These are phyloP conservation scores for Philaenus spumarius DNA, from an alignment of 1,140 invertebrate genomes.

Conservation along the genomic window DNA sequence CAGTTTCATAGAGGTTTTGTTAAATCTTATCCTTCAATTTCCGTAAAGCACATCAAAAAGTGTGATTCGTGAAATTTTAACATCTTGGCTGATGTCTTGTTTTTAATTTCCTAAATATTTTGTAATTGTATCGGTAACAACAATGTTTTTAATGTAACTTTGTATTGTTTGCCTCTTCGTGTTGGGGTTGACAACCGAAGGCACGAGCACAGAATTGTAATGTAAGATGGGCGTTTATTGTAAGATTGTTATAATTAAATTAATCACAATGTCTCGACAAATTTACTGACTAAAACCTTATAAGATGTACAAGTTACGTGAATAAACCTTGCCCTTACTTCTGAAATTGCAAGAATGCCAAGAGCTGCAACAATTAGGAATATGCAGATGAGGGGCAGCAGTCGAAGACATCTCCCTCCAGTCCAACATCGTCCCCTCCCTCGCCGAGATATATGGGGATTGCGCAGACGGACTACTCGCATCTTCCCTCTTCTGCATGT, in stretches of 20 bases:
- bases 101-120: no score
- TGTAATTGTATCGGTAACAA: no score
- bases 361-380: slow-evolving; percentile 26
- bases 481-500: slow-evolving; percentile 26
- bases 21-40: no score
- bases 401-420: slow-evolving; percentile 23
- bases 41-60: no score
- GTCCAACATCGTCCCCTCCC: slow-evolving; percentile 15
- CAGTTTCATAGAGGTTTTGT: no score
- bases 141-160: no score
- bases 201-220: no score
- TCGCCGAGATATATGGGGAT: slow-evolving; percentile 18
- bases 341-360: slow-evolving; percentile 26
- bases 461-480: slow-evolving; percentile 25
- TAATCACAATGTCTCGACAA: not conserved
- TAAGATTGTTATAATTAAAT: not conserved
- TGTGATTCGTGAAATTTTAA: no score
- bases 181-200: no score
- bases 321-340: slow-evolving; percentile 15
- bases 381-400: slow-evolving; percentile 25
- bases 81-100: no score
- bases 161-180: no score
- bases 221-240: no score
- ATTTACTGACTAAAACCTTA: not conserved
- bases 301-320: not conserved